phyloP scores from a whole-genome alignment of 2,888 invertebrate genomes.

The Phlogophora meticulosa region DNA sequence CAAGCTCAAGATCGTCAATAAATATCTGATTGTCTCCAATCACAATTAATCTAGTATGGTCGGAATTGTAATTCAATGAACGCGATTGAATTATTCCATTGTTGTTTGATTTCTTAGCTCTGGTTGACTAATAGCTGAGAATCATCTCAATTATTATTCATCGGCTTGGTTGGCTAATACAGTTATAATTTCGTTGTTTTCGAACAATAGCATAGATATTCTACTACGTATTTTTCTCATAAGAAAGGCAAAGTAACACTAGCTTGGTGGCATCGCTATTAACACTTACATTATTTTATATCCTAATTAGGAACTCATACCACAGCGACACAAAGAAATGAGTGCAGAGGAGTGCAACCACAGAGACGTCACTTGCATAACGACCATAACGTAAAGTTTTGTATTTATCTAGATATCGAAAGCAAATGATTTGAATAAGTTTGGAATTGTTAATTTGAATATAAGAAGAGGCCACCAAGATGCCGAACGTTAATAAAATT shows the following conservation, averaged over 20 bases:
- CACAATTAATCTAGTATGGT: slow-evolving; percentile 8
- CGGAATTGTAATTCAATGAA: slow-evolving; percentile 43
- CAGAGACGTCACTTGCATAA: too few relatives aligned
- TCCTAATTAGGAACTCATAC: not conserved
- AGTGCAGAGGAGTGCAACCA: too few relatives aligned
- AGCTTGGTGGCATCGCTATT: not conserved
- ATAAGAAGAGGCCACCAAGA: too few relatives aligned
- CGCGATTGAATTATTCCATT: slow-evolving; percentile 45
- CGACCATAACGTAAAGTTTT: too few relatives aligned
- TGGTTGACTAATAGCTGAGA: slow-evolving; percentile 12
- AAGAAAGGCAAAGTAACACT: not conserved
- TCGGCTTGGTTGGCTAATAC: not conserved
- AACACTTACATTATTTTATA: not conserved
- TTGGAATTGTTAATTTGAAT: not conserved
- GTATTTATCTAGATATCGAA: too few relatives aligned
- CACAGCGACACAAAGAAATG: too few relatives aligned
- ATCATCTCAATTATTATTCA: not conserved
- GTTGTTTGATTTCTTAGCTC: slow-evolving; percentile 31
- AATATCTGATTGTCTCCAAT: slow-evolving; percentile 19
- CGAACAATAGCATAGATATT: not conserved
- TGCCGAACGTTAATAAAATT: not conserved
- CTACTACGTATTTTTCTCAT: not conserved
- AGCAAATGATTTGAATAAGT: too few relatives aligned
- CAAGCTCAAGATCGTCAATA: slow-evolving; percentile 8
- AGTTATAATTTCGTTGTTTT: slow-evolving; percentile 4